These are phyloP conservation scores for Antheraea assamensis DNA, from an alignment of 2,888 invertebrate species.

Conservation along the genomic window DNA sequence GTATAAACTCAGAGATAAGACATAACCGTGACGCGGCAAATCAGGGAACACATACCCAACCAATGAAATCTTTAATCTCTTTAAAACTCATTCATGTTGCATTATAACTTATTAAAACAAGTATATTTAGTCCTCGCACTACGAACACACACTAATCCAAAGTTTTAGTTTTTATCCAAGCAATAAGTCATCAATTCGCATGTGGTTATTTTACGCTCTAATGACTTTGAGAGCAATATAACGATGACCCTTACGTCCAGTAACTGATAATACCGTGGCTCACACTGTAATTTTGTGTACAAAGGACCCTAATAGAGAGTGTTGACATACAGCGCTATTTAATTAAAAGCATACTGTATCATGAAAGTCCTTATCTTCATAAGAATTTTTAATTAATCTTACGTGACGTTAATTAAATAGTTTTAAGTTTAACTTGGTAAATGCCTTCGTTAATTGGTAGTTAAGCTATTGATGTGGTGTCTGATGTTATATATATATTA, in stretches of 20 bases:
- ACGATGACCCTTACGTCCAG: background rate
- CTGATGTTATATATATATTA: slow-evolving; percentile 29
- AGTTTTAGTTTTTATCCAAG: background rate
- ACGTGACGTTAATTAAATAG: background rate
- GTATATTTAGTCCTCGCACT: background rate
- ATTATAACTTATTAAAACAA: background rate
- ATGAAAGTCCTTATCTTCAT: background rate
- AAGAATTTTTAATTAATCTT: background rate
- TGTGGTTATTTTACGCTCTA: background rate
- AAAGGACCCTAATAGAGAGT: background rate
- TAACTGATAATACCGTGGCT: background rate
- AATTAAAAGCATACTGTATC: background rate
- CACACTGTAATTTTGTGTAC: slow-evolving; percentile 1
- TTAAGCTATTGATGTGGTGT: background rate
- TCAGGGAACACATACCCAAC: too few species aligned
- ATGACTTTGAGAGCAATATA: background rate
- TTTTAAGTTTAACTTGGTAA: too few species aligned
- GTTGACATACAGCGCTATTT: background rate
- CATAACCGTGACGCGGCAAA: too few species aligned
- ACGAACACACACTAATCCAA: background rate
- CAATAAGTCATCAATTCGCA: background rate
- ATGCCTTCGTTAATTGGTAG: too few species aligned
- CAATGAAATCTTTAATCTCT: background rate
- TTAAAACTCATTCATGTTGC: background rate
- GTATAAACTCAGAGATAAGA: too few species aligned